phyloP scores from a whole-genome alignment of 2,113 vertebrate species.

The Hypomesus transpacificus region DNA sequence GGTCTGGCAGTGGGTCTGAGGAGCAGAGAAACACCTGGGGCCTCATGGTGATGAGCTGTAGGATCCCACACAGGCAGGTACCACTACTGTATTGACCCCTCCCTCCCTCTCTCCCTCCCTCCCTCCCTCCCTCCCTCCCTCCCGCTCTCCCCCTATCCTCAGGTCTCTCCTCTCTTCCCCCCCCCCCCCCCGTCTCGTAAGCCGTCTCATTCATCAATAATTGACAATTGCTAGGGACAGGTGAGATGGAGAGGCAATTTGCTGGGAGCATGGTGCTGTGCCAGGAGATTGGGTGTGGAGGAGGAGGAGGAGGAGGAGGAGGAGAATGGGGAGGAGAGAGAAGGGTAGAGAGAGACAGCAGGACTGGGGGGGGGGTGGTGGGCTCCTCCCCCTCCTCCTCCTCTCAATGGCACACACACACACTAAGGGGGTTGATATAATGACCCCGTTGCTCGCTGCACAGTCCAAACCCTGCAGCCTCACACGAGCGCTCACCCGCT shows the following conservation, averaged over 20 bases:
- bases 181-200: constrained; percentile 46
- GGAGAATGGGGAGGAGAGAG: neutral
- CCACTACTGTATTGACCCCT: neutral
- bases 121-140: constrained; percentile 17
- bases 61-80: no score
- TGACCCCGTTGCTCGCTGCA: constrained; percentile 18
- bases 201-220: constrained; percentile 77
- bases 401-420: constrained; percentile 27
- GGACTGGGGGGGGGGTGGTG: constrained; percentile 40
- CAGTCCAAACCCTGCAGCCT: constrained; percentile 19
- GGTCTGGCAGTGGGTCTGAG: no score
- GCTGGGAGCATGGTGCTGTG: constrained; percentile 61
- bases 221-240: constrained; percentile 74
- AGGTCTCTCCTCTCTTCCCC: constrained; percentile 23
- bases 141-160: constrained; percentile 22
- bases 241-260: constrained; percentile 76
- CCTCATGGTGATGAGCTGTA: no score
- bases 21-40: no score
- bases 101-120: constrained; percentile 24
- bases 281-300: constrained; percentile 55
- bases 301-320: neutral
- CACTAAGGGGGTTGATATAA: constrained; percentile 32
- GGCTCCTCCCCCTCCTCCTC: neutral
- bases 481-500: neutral
- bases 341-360: constrained; percentile 33